Conservation (phyloP, 2,888 invertebrate species). For the Anagyrus pseudococci region DNA sequence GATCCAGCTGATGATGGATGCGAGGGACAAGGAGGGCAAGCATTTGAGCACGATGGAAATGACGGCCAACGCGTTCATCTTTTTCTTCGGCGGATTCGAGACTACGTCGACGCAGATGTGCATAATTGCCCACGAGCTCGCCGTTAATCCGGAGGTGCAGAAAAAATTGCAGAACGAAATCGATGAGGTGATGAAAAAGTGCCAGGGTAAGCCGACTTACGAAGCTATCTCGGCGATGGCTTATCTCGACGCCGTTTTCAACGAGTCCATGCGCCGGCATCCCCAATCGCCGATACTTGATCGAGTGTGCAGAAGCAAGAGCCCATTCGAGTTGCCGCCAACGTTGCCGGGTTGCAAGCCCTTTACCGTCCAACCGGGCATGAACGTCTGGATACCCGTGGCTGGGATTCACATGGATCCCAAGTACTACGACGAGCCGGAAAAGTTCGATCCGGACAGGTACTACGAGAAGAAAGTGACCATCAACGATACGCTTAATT, state of each 20-base stretch:
- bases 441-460: conserved; percentile 59
- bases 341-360: conserved; percentile 50
- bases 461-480: conserved; percentile 42
- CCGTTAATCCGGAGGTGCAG: conserved; percentile 46
- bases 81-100: conserved; percentile 51
- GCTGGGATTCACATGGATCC: conserved; percentile 56
- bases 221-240: conserved; percentile 58
- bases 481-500: conserved; percentile 12
- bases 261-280: conserved; percentile 52
- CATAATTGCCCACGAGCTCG: conserved; percentile 46
- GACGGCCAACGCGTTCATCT: conserved; percentile 49
- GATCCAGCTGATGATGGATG: conserved; percentile 53
- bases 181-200: conserved; percentile 46
- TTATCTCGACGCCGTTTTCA: conserved; percentile 66
- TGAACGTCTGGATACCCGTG: conserved; percentile 51
- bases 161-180: conserved; percentile 51
- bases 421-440: conserved; percentile 55
- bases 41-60: conserved; percentile 54
- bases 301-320: conserved; percentile 48
- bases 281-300: conserved; percentile 49
- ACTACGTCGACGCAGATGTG: conserved; percentile 47
- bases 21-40: conserved; percentile 48
- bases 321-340: conserved; percentile 56
- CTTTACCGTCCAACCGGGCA: conserved; percentile 49
- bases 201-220: conserved; percentile 57